Conservation (phyloP, 92 coral and sea anemone species). For the Heteractis magnifica region DNA sequence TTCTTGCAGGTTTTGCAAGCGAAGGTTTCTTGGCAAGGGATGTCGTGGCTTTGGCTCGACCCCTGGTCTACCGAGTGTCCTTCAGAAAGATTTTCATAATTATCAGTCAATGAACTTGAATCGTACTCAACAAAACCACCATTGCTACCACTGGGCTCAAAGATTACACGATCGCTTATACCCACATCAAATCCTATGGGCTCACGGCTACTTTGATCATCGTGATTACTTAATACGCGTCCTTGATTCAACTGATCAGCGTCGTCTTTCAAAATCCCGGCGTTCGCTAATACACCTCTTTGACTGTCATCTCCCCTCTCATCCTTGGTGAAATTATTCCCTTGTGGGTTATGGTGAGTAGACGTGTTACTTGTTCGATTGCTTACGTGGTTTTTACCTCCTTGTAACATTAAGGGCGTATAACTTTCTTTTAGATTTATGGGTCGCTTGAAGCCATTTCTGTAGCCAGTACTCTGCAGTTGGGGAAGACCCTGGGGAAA, state of each 20-base stretch:
- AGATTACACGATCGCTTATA: background rate
- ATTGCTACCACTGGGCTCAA: background rate
- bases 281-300: background rate
- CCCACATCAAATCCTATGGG: constrained; percentile 11
- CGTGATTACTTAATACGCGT: background rate
- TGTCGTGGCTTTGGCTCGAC: constrained; percentile 4
- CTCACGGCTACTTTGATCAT: constrained; percentile 9
- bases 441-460: background rate
- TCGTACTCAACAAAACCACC: background rate
- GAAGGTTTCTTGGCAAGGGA: constrained; percentile 43
- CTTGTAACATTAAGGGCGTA: background rate
- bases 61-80: background rate
- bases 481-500: background rate
- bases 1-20: constrained; percentile 95
- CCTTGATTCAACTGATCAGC: constrained; percentile 4
- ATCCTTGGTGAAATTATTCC: background rate
- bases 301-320: background rate
- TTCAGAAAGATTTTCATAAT: background rate
- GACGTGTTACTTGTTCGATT: background rate
- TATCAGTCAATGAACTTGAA: background rate
- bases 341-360: background rate
- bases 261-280: background rate
- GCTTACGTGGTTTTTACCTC: background rate
- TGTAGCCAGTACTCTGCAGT: background rate
- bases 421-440: background rate